These are phyloP conservation scores for Mesitornis unicolor DNA, from an alignment of 2,113 vertebrate genomes.

Conservation along the genomic window DNA sequence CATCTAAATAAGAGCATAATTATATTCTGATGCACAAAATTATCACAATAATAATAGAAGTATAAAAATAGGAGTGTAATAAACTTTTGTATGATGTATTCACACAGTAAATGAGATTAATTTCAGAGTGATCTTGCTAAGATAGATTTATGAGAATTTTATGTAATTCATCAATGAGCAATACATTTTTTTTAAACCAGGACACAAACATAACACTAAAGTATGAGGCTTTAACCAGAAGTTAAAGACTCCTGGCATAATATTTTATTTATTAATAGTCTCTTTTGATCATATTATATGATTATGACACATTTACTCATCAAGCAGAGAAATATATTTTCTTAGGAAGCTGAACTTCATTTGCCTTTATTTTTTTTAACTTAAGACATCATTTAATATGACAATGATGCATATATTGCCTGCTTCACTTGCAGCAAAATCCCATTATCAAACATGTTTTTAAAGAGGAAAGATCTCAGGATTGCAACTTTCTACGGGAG, in stretches of 20 bases:
- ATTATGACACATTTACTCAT: background rate
- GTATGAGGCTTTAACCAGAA: background rate
- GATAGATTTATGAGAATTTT: background rate
- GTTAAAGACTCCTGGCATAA: background rate
- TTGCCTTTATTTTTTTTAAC: background rate
- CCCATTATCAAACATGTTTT: background rate
- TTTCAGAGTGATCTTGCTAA: background rate
- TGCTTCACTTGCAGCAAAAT: background rate
- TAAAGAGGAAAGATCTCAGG: background rate
- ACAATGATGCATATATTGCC: background rate
- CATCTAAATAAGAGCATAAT: slow-evolving; percentile 33
- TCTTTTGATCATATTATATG: background rate
- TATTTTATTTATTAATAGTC: background rate
- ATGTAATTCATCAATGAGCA: background rate
- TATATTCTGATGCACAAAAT: slow-evolving; percentile 19
- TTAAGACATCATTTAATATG: background rate
- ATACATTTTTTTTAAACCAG: background rate
- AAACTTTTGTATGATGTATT: background rate
- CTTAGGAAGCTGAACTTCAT: background rate
- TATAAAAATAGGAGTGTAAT: background rate
- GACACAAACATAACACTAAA: background rate
- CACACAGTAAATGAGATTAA: background rate
- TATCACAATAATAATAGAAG: background rate
- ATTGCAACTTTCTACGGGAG: background rate
- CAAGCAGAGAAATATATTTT: background rate